Base-by-base conservation (phyloP, 2,113 vertebrate species). In the Channa argus region DNA sequence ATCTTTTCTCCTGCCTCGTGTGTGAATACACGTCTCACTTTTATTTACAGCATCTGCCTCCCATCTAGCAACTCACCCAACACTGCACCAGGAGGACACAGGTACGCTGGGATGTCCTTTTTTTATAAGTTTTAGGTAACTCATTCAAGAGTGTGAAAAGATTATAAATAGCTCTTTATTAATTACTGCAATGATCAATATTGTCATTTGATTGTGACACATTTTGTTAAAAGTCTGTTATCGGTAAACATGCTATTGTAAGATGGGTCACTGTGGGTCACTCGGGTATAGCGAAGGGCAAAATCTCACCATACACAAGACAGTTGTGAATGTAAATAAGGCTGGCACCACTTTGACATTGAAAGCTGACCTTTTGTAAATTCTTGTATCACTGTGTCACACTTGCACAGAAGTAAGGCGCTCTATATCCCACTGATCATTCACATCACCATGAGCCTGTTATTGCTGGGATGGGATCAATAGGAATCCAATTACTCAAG, bases 401-500 rank as follows among this genome's bases (percentile, higher is more conserved):
- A 39, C 34, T 71, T 37, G 33, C 67, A 66, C 60, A 79, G 46
- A 76, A 52, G 62, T 44, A 44, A 24, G 24, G 36, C 60, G 53
- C 14, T 45, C 69, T 81, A 44, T 72, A 77, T 54, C 54, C 71
- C 2, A 36, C 51, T 58, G 56, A 62, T 71, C 46, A 72, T 72
- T 78, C 71, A 51, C 66, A 74, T 65, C 38, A 64, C 39, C 33
- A 12, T 37, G 34, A 70, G 64, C 74, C 43, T 85, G 60, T 77
- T 86, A 47, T 73, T 34, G 45, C 36, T 50, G 63, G 41, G 62
- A 63, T 8, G 33, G 68, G 80, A 87, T 87, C 77, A 86, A 75
- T 74, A 63, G 61, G 51, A 89, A 91, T 90, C 90, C 82, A 78
- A 89, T 90, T 89, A 86, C 75, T 71, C 60, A 91, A 82, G 77